A percentile compares a stretch with the other conserved stretches of the same genome.
These are phyloP conservation scores for Drosophila lacertosa DNA, from an alignment of 1,140 invertebrate species.

Conservation along the genomic window DNA sequence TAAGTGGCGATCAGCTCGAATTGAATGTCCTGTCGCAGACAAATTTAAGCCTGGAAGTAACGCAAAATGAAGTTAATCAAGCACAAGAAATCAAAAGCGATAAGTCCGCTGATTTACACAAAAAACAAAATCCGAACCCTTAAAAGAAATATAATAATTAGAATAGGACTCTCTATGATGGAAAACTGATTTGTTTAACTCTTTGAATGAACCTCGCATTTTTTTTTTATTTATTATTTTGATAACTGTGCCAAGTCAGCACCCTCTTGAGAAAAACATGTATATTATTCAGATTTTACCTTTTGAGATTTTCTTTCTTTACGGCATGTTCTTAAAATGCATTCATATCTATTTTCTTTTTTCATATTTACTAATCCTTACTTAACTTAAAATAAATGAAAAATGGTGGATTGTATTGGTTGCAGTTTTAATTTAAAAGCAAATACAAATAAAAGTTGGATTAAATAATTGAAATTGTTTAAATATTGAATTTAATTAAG, in stretches of 20 bases:
- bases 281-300: neutral
- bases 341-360: neutral
- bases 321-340: slow-evolving; percentile 5
- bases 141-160: no score
- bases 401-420: slow-evolving; percentile 3
- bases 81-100: neutral
- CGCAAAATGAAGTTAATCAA: slow-evolving; percentile 28
- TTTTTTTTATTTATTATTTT: no score
- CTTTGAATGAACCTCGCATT: no score
- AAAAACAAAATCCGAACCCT: no score
- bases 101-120: neutral
- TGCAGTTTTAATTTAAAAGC: neutral
- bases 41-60: no score
- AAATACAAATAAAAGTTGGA: slow-evolving; percentile 1
- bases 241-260: slow-evolving; percentile 3
- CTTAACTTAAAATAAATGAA: neutral
- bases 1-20: neutral
- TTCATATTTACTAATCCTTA: neutral
- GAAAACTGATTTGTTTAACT: no score
- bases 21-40: no score
- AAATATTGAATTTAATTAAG: neutral
- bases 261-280: no score
- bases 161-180: no score
- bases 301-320: neutral
- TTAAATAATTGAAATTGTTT: neutral